phyloP scores from a whole-genome alignment of 2,113 vertebrate genomes.

The cat (Felis catus) region DNA sequence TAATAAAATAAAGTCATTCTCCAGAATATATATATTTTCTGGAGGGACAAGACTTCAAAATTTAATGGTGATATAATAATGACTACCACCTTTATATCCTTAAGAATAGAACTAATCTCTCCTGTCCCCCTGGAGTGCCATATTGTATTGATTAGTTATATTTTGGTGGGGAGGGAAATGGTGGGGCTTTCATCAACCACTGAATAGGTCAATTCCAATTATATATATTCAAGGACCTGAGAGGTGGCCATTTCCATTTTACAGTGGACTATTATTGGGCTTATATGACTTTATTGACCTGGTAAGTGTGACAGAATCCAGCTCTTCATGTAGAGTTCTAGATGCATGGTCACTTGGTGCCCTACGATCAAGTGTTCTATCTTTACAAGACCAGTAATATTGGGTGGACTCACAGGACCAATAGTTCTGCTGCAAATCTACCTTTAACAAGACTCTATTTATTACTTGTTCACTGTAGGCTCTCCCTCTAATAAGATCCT shows the following conservation, averaged over 20 bases:
- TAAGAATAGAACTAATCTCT: not conserved
- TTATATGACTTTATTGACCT: not conserved
- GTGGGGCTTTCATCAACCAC: not conserved
- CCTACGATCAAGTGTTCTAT: not conserved
- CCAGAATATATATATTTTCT: not conserved
- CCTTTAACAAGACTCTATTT: not conserved
- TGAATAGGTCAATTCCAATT: not conserved
- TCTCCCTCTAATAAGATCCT: not conserved
- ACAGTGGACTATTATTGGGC: not conserved
- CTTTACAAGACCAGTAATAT: not conserved
- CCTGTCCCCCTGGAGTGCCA: not conserved
- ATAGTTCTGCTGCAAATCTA: not conserved
- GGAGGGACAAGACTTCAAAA: not conserved
- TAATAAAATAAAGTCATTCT: not conserved
- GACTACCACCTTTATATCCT: not conserved
- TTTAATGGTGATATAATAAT: not conserved
- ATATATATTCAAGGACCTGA: not conserved
- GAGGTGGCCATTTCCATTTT: not conserved
- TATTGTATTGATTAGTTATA: not conserved
- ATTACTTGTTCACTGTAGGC: not conserved
- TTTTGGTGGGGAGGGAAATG: not conserved
- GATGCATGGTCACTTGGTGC: not conserved
- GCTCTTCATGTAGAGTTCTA: not conserved
- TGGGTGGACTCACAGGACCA: not conserved
- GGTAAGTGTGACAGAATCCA: not conserved